Evolutionary conservation across 2,113 vertebrate genomes (phyloP).

Genomic region (Gallinago undulata): DNA sequence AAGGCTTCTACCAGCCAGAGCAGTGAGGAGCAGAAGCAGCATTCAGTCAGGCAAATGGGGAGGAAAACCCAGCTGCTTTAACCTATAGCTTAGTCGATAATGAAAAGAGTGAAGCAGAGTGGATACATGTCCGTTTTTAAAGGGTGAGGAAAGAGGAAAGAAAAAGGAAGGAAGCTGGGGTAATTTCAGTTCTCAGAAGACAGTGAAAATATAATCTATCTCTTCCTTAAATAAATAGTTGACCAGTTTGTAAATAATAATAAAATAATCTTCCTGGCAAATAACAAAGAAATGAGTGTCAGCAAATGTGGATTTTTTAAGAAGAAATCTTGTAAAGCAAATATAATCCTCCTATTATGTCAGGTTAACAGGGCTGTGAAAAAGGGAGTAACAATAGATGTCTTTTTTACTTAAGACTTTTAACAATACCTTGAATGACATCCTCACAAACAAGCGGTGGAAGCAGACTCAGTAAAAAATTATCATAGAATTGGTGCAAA

Average conservation of each 20-base stretch:
- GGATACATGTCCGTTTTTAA: background rate
- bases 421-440: background rate
- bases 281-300: background rate
- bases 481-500: background rate
- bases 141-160: background rate
- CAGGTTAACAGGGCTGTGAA: background rate
- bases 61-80: background rate
- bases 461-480: background rate
- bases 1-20: background rate
- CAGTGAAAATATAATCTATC: background rate
- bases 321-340: background rate
- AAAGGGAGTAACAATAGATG: background rate
- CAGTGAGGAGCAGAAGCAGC: background rate
- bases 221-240: background rate
- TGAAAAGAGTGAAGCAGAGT: background rate
- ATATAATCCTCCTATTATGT: background rate
- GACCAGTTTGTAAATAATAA: background rate
- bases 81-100: rapidly evolving
- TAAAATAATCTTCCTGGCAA: background rate
- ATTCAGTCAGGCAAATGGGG: background rate
- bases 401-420: background rate
- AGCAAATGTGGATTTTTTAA: background rate
- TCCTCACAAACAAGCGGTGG: background rate
- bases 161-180: background rate
- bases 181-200: background rate